These are phyloP conservation scores for Pelagia noctiluca DNA, from an alignment of 30 jellyfish, hydroid and myxozoan species.

Conservation along the genomic window DNA sequence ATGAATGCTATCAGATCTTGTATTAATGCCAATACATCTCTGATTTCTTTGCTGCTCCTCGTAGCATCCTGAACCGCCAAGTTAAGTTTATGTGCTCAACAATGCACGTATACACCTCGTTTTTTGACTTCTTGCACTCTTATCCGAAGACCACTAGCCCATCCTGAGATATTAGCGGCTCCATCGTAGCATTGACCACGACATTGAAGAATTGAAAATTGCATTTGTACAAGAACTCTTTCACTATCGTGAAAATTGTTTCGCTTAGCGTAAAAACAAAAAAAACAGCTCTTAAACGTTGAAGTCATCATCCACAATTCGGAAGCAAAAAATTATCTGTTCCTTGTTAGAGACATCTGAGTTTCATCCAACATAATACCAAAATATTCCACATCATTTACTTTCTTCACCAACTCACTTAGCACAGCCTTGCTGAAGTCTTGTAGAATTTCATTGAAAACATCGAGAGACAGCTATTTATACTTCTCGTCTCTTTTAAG, in stretches of 20 bases:
- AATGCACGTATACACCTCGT: constrained; percentile 56
- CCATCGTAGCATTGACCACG: constrained; percentile 42
- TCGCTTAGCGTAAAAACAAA: constrained; percentile 8
- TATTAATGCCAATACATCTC: constrained; percentile 60
- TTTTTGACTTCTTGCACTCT: constrained; percentile 32
- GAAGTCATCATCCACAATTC: constrained; percentile 44
- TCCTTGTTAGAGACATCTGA: constrained; percentile 47
- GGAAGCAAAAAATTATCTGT: constrained; percentile 61
- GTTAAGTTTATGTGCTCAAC: constrained; percentile 57
- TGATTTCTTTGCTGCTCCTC: constrained; percentile 65
- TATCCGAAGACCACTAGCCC: constrained; percentile 32
- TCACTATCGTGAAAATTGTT: constrained; percentile 41
- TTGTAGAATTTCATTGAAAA: constrained; percentile 50
- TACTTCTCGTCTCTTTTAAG: constrained; percentile 49
- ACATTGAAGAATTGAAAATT: constrained; percentile 34
- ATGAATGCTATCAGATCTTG: constrained; percentile 70
- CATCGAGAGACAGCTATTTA: constrained; percentile 59
- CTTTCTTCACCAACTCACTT: constrained; percentile 48
- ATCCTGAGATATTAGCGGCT: constrained; percentile 55
- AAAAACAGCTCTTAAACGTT: constrained; percentile 36
- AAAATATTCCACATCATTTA: constrained; percentile 47
- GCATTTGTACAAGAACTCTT: constrained; percentile 41
- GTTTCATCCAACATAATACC: constrained; percentile 45
- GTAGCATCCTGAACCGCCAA: constrained; percentile 70
- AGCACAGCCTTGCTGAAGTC: constrained; percentile 56